phyloP scores from a whole-genome alignment of 2,797 vertebrate genomes.

The Hydrocynus forskahlii region DNA sequence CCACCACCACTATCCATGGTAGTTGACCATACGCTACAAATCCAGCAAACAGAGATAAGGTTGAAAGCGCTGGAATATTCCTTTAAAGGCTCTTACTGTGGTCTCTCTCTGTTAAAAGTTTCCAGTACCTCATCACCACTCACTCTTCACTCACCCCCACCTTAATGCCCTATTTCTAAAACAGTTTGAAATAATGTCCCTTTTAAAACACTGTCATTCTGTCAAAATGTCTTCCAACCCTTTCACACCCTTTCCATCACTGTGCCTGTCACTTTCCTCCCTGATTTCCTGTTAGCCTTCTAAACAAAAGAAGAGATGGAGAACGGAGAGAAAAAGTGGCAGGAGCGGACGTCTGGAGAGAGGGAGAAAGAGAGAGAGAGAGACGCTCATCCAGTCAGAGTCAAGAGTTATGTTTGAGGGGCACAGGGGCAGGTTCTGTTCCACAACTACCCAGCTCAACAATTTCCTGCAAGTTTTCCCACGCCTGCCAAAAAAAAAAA shows the following conservation, averaged over 20 bases:
- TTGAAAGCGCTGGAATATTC: neutral
- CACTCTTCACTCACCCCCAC: neutral
- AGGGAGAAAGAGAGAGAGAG: conserved; percentile 9
- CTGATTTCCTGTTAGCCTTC: conserved; percentile 27
- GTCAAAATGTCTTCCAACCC: conserved; percentile 10
- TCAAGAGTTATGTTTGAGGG: conserved; percentile 41
- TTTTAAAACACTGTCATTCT: neutral
- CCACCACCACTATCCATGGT: neutral
- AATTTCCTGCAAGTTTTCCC: conserved; percentile 62
- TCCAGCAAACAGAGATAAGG: neutral
- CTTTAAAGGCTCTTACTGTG: neutral
- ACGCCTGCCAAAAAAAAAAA: conserved; percentile 41
- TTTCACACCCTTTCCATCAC: neutral
- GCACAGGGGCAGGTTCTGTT: conserved; percentile 52
- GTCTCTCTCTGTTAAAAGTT: neutral
- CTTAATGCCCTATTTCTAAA: neutral
- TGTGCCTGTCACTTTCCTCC: conserved; percentile 1
- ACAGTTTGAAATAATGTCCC: neutral
- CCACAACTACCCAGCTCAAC: conserved; percentile 54
- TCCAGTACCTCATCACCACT: neutral
- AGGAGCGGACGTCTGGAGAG: neutral
- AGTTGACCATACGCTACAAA: neutral
- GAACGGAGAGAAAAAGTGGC: neutral
- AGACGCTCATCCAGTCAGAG: too few species aligned
- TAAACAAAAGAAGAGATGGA: conserved; percentile 38